Conservation (phyloP, 2,113 vertebrate genomes). For the Heptranchias perlo region DNA sequence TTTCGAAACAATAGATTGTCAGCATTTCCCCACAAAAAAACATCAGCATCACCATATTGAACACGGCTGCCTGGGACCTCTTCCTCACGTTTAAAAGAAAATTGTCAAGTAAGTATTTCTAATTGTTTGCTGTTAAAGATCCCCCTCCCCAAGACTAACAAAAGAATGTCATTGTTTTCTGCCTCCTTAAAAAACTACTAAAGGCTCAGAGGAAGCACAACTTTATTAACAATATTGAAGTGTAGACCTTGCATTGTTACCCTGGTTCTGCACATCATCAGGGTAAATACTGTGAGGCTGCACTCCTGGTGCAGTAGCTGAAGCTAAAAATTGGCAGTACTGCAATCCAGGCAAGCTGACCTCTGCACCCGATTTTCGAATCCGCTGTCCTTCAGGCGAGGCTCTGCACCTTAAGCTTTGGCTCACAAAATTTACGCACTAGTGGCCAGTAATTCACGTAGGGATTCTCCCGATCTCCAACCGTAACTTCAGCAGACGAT, state of each 20-base stretch:
- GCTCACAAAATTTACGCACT: background rate
- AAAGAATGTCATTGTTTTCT: background rate
- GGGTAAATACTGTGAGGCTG: background rate
- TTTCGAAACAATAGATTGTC: background rate
- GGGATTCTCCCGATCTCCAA: background rate
- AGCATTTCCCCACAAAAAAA: background rate
- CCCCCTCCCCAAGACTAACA: background rate
- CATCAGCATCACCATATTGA: background rate
- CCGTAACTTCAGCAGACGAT: background rate
- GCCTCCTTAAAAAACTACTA: background rate
- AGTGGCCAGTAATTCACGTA: background rate
- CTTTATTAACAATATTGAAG: background rate
- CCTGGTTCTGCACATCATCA: background rate
- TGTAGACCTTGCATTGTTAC: background rate
- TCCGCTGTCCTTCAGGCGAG: background rate
- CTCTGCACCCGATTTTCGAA: background rate
- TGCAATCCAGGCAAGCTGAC: background rate
- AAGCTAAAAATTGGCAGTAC: background rate
- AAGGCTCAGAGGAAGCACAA: background rate
- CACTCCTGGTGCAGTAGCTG: background rate
- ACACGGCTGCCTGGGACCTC: background rate
- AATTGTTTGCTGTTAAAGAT: background rate
- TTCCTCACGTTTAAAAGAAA: background rate
- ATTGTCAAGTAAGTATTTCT: background rate
- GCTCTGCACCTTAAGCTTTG: too few relatives aligned